Evolutionary conservation across 2,888 invertebrate genomes (phyloP).

Genomic region (Sinopyrophorus schimmeli): DNA sequence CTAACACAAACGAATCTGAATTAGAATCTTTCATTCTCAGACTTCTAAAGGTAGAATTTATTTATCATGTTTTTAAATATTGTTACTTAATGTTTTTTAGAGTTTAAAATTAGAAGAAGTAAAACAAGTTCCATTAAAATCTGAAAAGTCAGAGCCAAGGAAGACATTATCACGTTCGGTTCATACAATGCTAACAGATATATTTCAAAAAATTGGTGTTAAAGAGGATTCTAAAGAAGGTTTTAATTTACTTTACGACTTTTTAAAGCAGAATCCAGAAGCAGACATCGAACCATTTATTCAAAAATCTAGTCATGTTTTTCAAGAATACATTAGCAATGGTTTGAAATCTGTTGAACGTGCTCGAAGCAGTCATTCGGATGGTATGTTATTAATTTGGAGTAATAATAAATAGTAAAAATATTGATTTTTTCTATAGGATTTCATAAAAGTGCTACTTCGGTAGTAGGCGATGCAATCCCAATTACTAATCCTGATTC

Average conservation of each 20-base stretch:
- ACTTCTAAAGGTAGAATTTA: constrained; percentile 68
- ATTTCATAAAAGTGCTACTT: constrained; percentile 12
- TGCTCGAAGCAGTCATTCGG: constrained; percentile 40
- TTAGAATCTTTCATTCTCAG: constrained; percentile 83
- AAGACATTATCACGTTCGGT: constrained; percentile 70
- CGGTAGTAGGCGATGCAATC: constrained; percentile 2
- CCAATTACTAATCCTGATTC: constrained; percentile 4
- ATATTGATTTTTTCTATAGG: constrained; percentile 6
- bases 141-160: constrained; percentile 44
- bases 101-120: constrained; percentile 58
- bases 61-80: not conserved
- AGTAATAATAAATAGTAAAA: not conserved
- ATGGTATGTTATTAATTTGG: constrained; percentile 3
- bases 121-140: constrained; percentile 51
- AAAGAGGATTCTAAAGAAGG: constrained; percentile 86
- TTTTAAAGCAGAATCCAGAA: constrained; percentile 79
- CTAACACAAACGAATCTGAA: constrained; percentile 81
- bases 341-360: constrained; percentile 67
- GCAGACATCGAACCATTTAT: constrained; percentile 85
- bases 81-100: constrained; percentile 42
- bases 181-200: constrained; percentile 86
- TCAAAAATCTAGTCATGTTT: constrained; percentile 80
- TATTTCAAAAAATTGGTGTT: constrained; percentile 87
- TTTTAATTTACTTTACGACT: constrained; percentile 76
- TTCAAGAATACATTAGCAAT: constrained; percentile 83